Base-by-base conservation (phyloP, 2,113 vertebrate genomes). In the Columbina picui region DNA sequence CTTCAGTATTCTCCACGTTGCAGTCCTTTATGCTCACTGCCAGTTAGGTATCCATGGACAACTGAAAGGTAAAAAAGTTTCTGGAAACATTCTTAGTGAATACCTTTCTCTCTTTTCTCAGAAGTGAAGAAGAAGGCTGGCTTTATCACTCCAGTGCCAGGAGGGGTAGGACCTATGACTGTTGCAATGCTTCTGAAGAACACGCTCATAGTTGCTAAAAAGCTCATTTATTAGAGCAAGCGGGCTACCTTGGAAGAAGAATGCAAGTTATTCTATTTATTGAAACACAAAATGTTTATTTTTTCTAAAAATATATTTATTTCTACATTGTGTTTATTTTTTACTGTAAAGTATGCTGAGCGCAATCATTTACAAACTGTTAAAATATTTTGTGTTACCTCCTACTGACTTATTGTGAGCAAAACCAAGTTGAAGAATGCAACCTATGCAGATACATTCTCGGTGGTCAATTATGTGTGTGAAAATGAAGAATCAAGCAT, bases 181-280 rank as follows among this genome's bases (percentile, higher is more conserved):
- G 99, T 99, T 52, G 98, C 98, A 19, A 99, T 99, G 99, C 98
- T 99, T 78, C 97, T 99, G 98, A 99, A 98, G 97, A 99, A 99
- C 96, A 99, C 99, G 4, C 98, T 99, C 65, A 94, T 97, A 73
- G 98, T 98, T 30, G 98, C 99, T 60, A 98, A 98, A 94, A 99
- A 98, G 29, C 97, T 98, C 41, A 92, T 98, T 96, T 98, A 98
- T 94, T 99, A 99, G 89, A 73, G 52, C 89, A 16, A 43, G 49
- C 0, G 4, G 23, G 45, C 56, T 70, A 9, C 63, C 18, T 21
- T 30, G 50, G 27, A 93, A 70, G 84, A 87, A 65, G 57, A 67
- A 52, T 34, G 20, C 41, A 75, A 76, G 29, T 69, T 74, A 80
- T 78, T 94, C 67, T 96, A 90, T 80, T 94, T 97, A 96, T 97